Conservation (phyloP, 2,797 vertebrate genomes). For the Muscicapa comitata region DNA sequence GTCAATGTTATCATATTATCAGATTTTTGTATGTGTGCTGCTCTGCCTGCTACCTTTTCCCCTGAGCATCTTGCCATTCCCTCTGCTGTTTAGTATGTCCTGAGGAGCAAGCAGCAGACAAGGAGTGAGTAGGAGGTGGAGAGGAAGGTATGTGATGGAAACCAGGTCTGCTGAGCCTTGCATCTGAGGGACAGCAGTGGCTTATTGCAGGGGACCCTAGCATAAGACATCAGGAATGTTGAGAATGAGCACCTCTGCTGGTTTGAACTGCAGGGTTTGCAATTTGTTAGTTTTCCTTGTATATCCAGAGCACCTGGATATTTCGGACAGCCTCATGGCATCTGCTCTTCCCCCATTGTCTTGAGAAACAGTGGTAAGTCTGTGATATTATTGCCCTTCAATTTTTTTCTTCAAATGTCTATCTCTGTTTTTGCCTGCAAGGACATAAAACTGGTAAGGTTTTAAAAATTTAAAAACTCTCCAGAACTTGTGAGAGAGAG, state of each 20-base stretch:
- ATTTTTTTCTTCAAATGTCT: not conserved
- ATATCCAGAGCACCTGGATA: too few species aligned
- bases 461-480: not conserved
- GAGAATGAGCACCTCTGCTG: fast-evolving
- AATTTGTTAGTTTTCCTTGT: not conserved
- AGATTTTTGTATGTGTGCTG: fast-evolving
- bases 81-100: not conserved
- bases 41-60: not conserved
- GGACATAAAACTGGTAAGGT: fast-evolving
- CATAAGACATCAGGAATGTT: not conserved
- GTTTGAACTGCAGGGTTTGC: not conserved
- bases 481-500: not conserved
- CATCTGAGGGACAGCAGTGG: not conserved
- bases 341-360: not conserved
- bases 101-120: fast-evolving
- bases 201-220: not conserved
- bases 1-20: fast-evolving
- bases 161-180: too few species aligned
- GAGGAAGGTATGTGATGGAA: not conserved
- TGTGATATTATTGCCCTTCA: not conserved
- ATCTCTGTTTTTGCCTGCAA: not conserved
- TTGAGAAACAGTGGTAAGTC: not conserved
- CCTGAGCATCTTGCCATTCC: fast-evolving
- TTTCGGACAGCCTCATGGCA: not conserved
- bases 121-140: too few species aligned